phyloP scores from a whole-genome alignment of 2,113 vertebrate genomes.

The Hemiprocne comata region DNA sequence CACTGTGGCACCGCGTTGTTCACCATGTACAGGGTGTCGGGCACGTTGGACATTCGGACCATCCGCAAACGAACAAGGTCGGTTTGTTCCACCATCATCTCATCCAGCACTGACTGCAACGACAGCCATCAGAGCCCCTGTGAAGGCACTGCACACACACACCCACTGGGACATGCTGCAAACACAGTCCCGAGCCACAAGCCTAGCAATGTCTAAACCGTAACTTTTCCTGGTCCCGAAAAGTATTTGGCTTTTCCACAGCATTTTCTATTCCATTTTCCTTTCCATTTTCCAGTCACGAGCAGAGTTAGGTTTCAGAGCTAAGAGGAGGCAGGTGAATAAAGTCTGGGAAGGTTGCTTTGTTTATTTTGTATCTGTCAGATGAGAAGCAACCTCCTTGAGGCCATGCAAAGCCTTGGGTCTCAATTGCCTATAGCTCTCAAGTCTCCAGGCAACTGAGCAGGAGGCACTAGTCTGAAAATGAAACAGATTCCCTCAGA shows the following conservation, averaged over 20 bases:
- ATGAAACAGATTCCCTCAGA: not conserved
- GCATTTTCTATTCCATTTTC: not conserved
- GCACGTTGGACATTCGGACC: slow-evolving; percentile 98
- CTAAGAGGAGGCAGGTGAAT: not conserved
- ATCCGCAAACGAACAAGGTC: slow-evolving; percentile 93
- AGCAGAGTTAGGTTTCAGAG: not conserved
- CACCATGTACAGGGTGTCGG: slow-evolving; percentile 98
- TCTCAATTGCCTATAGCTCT: not conserved
- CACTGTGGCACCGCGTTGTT: slow-evolving; percentile 94
- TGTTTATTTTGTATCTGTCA: not conserved
- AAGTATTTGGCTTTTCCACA: not conserved
- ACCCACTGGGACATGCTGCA: not conserved
- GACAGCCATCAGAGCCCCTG: not conserved
- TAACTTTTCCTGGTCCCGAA: not conserved
- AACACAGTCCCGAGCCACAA: not conserved
- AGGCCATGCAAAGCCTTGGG: not conserved
- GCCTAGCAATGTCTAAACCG: fast-evolving
- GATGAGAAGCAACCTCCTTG: not conserved
- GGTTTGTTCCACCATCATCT: slow-evolving; percentile 99
- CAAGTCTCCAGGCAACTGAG: not conserved
- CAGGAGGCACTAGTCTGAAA: not conserved
- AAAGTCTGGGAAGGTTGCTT: not conserved
- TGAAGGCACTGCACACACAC: not conserved
- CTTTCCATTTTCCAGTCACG: not conserved
- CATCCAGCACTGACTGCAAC: slow-evolving; percentile 91